Base-by-base conservation (phyloP, 2,888 invertebrate species). In the Drosophila lutescens region DNA sequence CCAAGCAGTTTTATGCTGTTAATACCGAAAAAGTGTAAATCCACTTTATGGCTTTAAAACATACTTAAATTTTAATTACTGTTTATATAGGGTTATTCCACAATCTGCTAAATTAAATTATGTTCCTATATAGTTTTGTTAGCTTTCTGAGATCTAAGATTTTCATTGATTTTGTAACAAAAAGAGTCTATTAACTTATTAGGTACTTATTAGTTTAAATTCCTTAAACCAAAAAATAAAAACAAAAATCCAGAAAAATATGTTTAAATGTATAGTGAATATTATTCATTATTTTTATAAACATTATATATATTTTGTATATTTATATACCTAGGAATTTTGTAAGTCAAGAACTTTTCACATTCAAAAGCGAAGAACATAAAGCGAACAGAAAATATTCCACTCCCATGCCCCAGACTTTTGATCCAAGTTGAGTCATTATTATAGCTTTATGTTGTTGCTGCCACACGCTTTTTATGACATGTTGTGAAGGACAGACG, bases 401-500 rank as follows among this genome's bases (percentile, higher is more conserved):
- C 58, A 60, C 23, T 17, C 50, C 23, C 59, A 61, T 41, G 38
- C 26, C 34, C 55, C 26, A 41, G 44, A 58, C 71, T 74, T 81
- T 80, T 50, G 32, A 58, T 44, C 53, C 23, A 44, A 70, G 56
- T 65, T 32, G 32, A 46, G 70, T 43, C 41, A 75, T 80, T 83
- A 80, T 71, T 84, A 77, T 73, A 61, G 49, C 12, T n/a, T 46
- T 55, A 49, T 60, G 62, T 47, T 56, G 36, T 55, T 59, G 34
- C 57, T 73, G 54, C 50, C 61, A 61, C 66, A 56, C 61, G 87
- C 67, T 68, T 81, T 63, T 78, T 87, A 87, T 81, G 82, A 74
- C 79, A 89, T 73, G 67, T 65, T 54, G 57, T 80, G 80, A 88
- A 87, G 88, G 86, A 81, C 89, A 78, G 62, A 61, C 58, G 62